A percentile compares a stretch with the other conserved stretches of the same genome.
Evolutionary conservation across 2,113 vertebrate genomes (phyloP).

Genomic region (Bubo scandiacus): DNA sequence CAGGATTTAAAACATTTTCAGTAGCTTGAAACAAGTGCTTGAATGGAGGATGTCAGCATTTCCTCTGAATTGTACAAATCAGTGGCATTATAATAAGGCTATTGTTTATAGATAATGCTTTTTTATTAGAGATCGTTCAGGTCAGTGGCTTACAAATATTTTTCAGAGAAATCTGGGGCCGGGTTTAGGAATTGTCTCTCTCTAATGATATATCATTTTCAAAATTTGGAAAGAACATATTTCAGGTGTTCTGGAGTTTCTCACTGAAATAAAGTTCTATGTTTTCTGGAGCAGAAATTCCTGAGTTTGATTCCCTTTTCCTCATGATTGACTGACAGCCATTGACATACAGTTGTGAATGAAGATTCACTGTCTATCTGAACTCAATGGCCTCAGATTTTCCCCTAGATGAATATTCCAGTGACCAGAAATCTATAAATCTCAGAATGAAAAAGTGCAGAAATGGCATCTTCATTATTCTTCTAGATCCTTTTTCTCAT

Average conservation of each 20-base stretch:
- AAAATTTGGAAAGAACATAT: not conserved
- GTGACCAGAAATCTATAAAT: slow-evolving; percentile 10
- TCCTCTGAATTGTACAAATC: slow-evolving; percentile 38
- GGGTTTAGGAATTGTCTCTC: not conserved
- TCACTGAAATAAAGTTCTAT: not conserved
- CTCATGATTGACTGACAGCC: not conserved
- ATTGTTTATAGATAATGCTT: not conserved
- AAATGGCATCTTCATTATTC: slow-evolving; percentile 16
- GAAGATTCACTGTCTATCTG: not conserved
- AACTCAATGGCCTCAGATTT: slow-evolving; percentile 20
- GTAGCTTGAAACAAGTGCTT: not conserved
- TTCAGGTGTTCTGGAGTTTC: not conserved
- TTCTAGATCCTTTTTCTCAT: not conserved
- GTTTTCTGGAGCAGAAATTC: not conserved
- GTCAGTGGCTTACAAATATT: not conserved
- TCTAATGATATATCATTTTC: not conserved
- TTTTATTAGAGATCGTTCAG: not conserved
- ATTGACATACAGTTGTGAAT: not conserved
- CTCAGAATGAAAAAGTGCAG: not conserved
- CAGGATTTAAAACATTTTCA: slow-evolving; percentile 22
- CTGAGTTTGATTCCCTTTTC: not conserved
- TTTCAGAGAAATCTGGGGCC: not conserved
- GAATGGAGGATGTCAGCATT: slow-evolving; percentile 15
- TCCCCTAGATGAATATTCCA: not conserved
- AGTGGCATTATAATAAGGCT: not conserved